Evolutionary conservation across 2,888 invertebrate species (phyloP).

Genomic region (Auanema freiburgensis): DNA sequence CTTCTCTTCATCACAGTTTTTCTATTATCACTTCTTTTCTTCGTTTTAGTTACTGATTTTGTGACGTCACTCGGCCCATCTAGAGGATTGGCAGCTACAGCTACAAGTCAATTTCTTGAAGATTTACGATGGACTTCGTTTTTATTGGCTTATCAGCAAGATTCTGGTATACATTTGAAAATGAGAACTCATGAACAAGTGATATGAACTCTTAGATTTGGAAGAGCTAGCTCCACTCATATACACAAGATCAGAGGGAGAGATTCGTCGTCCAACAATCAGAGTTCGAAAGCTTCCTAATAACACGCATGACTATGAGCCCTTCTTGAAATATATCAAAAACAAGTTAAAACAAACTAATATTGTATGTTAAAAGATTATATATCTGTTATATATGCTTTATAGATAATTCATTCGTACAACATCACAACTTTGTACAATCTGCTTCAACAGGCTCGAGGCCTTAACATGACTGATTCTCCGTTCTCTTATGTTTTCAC

Average conservation of each 20-base stretch:
- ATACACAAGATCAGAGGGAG: constrained; percentile 34
- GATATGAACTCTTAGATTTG: constrained; percentile 19
- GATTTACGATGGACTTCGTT: constrained; percentile 45
- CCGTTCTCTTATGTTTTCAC: constrained; percentile 60
- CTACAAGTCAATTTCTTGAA: constrained; percentile 48
- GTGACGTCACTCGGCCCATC: constrained; percentile 39
- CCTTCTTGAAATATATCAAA: constrained; percentile 56
- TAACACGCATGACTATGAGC: constrained; percentile 48
- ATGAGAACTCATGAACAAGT: not conserved
- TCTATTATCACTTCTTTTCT: not conserved
- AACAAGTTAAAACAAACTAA: constrained; percentile 55
- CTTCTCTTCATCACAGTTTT: not conserved
- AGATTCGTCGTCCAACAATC: constrained; percentile 27
- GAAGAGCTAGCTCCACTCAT: constrained; percentile 41
- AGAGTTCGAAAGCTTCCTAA: constrained; percentile 46
- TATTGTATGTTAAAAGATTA: constrained; percentile 37
- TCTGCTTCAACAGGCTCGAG: constrained; percentile 51
- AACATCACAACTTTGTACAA: constrained; percentile 56
- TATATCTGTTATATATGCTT: not conserved
- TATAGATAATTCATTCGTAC: constrained; percentile 57
- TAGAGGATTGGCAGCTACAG: constrained; percentile 33
- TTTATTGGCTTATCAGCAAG: constrained; percentile 44
- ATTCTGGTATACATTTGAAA: constrained; percentile 17
- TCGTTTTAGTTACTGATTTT: constrained; percentile 30
- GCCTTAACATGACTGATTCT: constrained; percentile 59